Base-by-base conservation (phyloP, 2,888 invertebrate genomes). In the Cosmopolites sordidus region DNA sequence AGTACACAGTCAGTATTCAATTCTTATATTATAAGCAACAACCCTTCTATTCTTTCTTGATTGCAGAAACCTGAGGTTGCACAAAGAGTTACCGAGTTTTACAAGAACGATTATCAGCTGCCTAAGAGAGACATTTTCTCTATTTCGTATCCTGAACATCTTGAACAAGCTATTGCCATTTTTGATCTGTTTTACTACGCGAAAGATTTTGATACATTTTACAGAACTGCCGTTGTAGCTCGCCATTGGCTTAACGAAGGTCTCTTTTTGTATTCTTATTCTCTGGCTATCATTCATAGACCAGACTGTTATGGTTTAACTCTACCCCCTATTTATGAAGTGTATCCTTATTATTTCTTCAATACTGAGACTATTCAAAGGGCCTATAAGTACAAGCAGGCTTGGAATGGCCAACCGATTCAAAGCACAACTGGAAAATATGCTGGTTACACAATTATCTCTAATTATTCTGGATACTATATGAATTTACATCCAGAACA, bases 341-440 rank as follows among this genome's bases (percentile, higher is more conserved):
- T 87, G 57, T 79, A 83, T 69, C 89, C 89, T 0, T 80, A 84
- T 60, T 80, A 79, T 72, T 88, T 86, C 78, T 79, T 84, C 69
- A 83, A 83, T 66, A 76, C 79, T 50, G 82, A 86, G 66, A 78
- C 86, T 55, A 81, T 89, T 69, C 78, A 81, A 39, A 77, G 83
- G 53, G 86, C 83, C 2, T 80, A 84, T 63, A 76, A 80, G 69
- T 76, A 50, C 22, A 37, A 33, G n/a, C 54, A 54, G 43, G 43
- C 43, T 3, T 54, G 54, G 54, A 27, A 46, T 17, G 47, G 50
- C 5, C n/a, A 50, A 18, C 8, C 11, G 11, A 27, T 43, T 12
- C 29, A 50, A 14, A 29, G 12, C 12, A n/a, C 39, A 9, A 11
- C 41, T 8, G 64, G 64, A 39, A 56, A 57, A 16, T 58, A 58